A percentile compares a stretch with the other conserved stretches of the same genome.
These are phyloP conservation scores for Caenorhabditis sinica DNA, from an alignment of 2,888 invertebrate genomes.

Conservation along the genomic window DNA sequence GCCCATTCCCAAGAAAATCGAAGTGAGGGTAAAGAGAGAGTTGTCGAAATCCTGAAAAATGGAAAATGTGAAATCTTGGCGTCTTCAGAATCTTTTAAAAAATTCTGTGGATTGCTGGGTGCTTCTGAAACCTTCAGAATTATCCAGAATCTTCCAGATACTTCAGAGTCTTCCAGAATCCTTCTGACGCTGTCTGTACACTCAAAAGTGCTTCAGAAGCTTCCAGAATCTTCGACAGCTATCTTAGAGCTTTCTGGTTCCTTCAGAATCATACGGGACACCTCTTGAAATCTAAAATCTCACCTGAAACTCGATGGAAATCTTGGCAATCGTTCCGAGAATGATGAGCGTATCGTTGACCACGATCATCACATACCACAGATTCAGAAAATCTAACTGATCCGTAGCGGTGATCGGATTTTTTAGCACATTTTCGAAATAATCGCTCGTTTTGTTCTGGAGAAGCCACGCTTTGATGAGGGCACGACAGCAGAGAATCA, in stretches of 20 bases:
- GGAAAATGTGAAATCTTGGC: neutral
- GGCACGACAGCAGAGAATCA: constrained; percentile 92
- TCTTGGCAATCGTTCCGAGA: constrained; percentile 95
- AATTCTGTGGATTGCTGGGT: too few species aligned
- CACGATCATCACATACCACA: constrained; percentile 92
- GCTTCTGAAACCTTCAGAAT: too few species aligned
- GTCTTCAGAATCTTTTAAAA: neutral
- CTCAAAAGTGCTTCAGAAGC: too few species aligned
- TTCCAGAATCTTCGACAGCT: too few species aligned
- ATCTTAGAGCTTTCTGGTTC: too few species aligned
- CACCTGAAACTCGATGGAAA: constrained; percentile 93
- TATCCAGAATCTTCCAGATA: too few species aligned
- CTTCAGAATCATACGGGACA: too few species aligned
- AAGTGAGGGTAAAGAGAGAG: constrained; percentile 96
- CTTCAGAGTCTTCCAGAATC: too few species aligned
- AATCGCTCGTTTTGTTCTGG: constrained; percentile 87
- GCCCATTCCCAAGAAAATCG: constrained; percentile 95
- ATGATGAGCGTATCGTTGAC: constrained; percentile 95
- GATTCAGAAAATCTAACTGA: constrained; percentile 90
- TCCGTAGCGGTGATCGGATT: constrained; percentile 90
- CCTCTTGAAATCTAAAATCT: too few species aligned
- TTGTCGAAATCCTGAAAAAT: constrained; percentile 81
- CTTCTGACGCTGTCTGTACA: too few species aligned
- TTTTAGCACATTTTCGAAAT: constrained; percentile 88
- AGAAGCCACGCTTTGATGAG: constrained; percentile 92